A percentile compares a stretch with the other conserved stretches of the same genome.
phyloP scores from a whole-genome alignment of 2,888 invertebrate genomes.

The Drosophila anceps region DNA sequence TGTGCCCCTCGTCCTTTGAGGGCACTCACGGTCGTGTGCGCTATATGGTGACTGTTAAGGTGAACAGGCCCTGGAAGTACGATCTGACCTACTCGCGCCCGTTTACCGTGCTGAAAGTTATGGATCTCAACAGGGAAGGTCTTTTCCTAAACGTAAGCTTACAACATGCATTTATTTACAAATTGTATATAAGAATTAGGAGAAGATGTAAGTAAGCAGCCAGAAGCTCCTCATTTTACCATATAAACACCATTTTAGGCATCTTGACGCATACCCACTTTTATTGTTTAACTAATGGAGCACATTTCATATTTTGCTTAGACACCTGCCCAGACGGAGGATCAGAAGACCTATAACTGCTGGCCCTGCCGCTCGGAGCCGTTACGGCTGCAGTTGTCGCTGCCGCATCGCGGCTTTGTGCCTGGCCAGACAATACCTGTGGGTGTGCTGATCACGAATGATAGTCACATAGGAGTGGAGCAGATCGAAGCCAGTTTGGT shows the following conservation, averaged over 20 bases:
- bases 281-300: background rate
- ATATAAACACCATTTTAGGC: too few species aligned
- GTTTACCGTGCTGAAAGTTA: slow-evolving; percentile 91
- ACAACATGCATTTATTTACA: background rate
- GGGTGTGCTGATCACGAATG: slow-evolving; percentile 87
- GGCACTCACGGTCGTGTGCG: slow-evolving; percentile 86
- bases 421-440: slow-evolving; percentile 81
- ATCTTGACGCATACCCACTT: too few species aligned
- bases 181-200: background rate
- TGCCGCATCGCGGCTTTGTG: slow-evolving; percentile 83
- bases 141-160: slow-evolving; percentile 59
- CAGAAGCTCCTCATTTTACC: too few species aligned
- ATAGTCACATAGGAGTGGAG: slow-evolving; percentile 86
- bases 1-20: slow-evolving; percentile 87
- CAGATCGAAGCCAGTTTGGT: slow-evolving; percentile 69
- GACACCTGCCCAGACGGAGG: slow-evolving; percentile 72
- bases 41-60: slow-evolving; percentile 88
- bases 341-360: slow-evolving; percentile 76
- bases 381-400: slow-evolving; percentile 65
- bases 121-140: slow-evolving; percentile 87
- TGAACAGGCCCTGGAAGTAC: slow-evolving; percentile 94
- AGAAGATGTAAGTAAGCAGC: background rate
- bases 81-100: slow-evolving; percentile 88
- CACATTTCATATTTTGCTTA: slow-evolving; percentile 31
- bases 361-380: slow-evolving; percentile 78